phyloP scores from a whole-genome alignment of 35 echinoderm and acorn worm species.

The Amphiura filiformis region DNA sequence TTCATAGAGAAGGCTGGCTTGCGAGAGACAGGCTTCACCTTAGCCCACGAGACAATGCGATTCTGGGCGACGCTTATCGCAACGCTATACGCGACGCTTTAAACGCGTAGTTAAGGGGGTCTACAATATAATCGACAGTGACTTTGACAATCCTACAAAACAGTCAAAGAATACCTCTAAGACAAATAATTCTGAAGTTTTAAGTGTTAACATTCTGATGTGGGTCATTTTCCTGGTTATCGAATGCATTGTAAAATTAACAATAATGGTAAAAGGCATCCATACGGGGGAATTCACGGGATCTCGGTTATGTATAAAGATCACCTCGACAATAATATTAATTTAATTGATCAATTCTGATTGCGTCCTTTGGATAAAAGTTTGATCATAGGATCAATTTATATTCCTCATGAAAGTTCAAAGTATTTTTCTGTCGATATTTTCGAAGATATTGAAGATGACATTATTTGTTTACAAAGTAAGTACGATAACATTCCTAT shows the following conservation, averaged over 20 bases:
- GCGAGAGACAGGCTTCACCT: neutral
- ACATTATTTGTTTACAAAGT: conserved; percentile 12
- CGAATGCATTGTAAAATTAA: neutral
- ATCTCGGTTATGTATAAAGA: conserved; percentile 15
- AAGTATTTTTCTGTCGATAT: neutral
- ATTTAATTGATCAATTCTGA: neutral
- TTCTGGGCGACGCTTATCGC: neutral
- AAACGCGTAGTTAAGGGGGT: neutral
- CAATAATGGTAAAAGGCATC: neutral
- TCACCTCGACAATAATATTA: neutral
- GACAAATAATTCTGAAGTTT: neutral
- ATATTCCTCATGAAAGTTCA: conserved; percentile 30
- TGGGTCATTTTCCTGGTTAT: conserved; percentile 19
- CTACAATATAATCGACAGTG: no score
- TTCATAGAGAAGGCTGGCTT: neutral
- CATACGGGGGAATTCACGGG: conserved; percentile 25
- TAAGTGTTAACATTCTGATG: no score
- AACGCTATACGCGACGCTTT: conserved; percentile 8
- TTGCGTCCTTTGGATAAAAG: conserved; percentile 31
- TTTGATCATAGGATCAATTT: conserved; percentile 14
- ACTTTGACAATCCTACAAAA: neutral
- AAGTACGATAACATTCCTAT: neutral
- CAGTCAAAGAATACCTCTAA: no score
- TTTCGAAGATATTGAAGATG: conserved; percentile 16
- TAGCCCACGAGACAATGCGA: neutral